Percentiles rank a stretch among this genome's conserved stretches.
phyloP scores from a whole-genome alignment of 2,113 vertebrate genomes.

The Trichechus manatus region DNA sequence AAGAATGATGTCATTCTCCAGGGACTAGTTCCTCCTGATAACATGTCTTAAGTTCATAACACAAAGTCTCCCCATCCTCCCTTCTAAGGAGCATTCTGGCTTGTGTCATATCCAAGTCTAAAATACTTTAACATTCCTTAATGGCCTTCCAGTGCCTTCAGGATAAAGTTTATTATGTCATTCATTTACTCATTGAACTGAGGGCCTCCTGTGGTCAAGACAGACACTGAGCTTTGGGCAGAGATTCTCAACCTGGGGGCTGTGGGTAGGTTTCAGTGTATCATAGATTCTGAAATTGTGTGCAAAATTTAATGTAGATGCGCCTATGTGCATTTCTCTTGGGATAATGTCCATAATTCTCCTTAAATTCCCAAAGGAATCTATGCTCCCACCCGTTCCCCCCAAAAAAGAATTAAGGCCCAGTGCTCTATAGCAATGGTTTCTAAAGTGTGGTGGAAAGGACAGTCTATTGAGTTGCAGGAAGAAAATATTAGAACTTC shows the following conservation, averaged over 20 bases:
- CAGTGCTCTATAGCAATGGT: not conserved
- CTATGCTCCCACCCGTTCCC: not conserved
- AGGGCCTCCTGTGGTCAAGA: not conserved
- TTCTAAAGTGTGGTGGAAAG: not conserved
- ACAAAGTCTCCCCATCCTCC: no score
- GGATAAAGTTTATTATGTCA: not conserved
- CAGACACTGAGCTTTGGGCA: not conserved
- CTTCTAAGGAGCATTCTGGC: no score
- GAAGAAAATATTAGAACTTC: not conserved
- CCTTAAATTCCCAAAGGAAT: not conserved
- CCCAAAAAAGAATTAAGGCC: not conserved
- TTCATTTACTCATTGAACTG: not conserved
- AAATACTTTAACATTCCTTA: not conserved
- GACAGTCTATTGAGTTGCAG: not conserved
- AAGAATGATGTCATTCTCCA: no score
- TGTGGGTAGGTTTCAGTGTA: not conserved
- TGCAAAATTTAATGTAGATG: not conserved
- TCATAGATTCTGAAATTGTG: not conserved
- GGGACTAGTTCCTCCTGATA: no score
- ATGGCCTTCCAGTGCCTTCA: not conserved
- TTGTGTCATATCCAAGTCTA: not conserved
- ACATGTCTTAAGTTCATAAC: no score
- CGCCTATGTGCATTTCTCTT: not conserved
- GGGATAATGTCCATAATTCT: not conserved
- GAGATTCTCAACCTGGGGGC: not conserved